A percentile compares a stretch with the other conserved stretches of the same genome.
Evolutionary conservation across 2,888 invertebrate species (phyloP).

Genomic region (Emesis castigata): DNA sequence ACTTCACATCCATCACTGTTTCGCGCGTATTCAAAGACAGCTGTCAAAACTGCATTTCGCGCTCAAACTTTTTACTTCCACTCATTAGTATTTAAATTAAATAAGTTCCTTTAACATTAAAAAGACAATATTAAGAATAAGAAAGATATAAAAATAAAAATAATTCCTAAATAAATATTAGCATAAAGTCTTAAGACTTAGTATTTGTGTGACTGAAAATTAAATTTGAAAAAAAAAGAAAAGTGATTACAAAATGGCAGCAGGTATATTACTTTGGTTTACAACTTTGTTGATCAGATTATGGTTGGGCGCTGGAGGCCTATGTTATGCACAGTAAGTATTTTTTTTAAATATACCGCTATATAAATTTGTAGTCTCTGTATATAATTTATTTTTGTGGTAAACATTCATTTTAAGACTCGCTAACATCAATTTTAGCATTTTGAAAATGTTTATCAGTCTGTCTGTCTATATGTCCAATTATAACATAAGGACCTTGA

Average conservation of each 20-base stretch:
- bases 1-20: conserved; percentile 76
- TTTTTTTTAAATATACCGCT: not conserved
- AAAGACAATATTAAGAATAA: conserved; percentile 3
- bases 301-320: conserved; percentile 83
- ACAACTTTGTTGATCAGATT: conserved; percentile 79
- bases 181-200: conserved; percentile 37
- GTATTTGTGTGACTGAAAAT: not conserved
- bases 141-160: conserved; percentile 33
- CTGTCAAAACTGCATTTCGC: conserved; percentile 72
- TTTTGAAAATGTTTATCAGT: no score
- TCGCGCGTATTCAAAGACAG: conserved; percentile 77
- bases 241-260: conserved; percentile 76
- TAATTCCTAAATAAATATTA: conserved; percentile 39
- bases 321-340: conserved; percentile 86
- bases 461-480: no score
- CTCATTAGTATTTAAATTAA: conserved; percentile 18
- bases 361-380: no score
- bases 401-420: no score
- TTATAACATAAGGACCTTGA: no score
- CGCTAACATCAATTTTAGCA: no score
- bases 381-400: no score
- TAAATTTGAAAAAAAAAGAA: conserved; percentile 23
- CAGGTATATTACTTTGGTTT: conserved; percentile 78
- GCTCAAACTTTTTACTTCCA: conserved; percentile 33
- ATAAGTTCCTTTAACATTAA: conserved; percentile 29